These are phyloP conservation scores for Lasioglossum villosulum DNA, from an alignment of 2,888 invertebrate species.

Conservation along the genomic window DNA sequence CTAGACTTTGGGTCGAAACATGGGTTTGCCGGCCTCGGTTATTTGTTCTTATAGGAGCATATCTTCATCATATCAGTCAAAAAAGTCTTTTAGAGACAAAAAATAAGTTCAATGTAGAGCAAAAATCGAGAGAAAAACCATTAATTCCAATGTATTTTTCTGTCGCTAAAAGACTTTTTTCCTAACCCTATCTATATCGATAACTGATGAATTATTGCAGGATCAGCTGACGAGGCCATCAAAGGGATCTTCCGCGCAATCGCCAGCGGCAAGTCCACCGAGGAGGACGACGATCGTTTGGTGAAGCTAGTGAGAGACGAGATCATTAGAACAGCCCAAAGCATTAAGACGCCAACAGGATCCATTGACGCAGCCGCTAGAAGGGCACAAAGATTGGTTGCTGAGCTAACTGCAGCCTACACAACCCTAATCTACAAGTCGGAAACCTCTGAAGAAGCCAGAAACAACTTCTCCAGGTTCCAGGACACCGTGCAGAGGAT, in stretches of 20 bases:
- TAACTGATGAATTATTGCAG: slow-evolving; percentile 27
- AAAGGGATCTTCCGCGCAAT: slow-evolving; percentile 58
- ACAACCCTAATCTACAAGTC: slow-evolving; percentile 76
- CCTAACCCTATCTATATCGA: too few species aligned
- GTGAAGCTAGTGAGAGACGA: slow-evolving; percentile 70
- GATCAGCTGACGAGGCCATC: slow-evolving; percentile 50
- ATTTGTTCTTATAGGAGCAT: too few species aligned
- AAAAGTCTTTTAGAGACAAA: too few species aligned
- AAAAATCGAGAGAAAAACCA: too few species aligned
- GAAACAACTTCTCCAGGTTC: slow-evolving; percentile 69
- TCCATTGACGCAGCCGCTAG: slow-evolving; percentile 73
- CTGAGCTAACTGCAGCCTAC: slow-evolving; percentile 76
- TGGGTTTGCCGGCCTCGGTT: too few species aligned
- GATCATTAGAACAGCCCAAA: slow-evolving; percentile 68
- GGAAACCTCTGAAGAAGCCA: slow-evolving; percentile 68
- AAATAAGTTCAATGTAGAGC: too few species aligned
- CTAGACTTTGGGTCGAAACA: too few species aligned
- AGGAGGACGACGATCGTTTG: slow-evolving; percentile 69
- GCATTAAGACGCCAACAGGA: slow-evolving; percentile 62
- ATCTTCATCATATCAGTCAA: too few species aligned
- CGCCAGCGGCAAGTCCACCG: slow-evolving; percentile 57
- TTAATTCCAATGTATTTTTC: too few species aligned
- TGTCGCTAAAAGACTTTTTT: too few species aligned
- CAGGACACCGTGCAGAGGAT: slow-evolving; percentile 74
- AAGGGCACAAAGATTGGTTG: slow-evolving; percentile 73